Percentiles rank a stretch among this genome's conserved stretches.
These are phyloP conservation scores for Zelostemma sp. DNA, from an alignment of 1,140 invertebrate genomes.

Conservation along the genomic window DNA sequence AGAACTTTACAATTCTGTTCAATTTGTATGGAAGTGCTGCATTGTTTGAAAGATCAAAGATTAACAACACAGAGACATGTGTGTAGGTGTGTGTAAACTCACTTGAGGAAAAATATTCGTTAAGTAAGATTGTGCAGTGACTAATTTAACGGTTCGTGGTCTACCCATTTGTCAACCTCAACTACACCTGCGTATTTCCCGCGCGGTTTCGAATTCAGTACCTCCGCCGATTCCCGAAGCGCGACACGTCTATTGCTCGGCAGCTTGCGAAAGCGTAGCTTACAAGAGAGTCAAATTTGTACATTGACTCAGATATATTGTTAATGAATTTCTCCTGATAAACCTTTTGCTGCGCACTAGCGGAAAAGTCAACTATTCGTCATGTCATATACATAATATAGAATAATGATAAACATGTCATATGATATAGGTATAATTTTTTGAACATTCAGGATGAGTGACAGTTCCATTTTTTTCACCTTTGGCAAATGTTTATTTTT, in stretches of 20 bases:
- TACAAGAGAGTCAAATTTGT: constrained; percentile 29
- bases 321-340: constrained; percentile 9
- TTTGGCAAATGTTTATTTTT: too few relatives aligned
- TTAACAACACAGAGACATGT: not conserved
- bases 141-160: constrained; percentile 49
- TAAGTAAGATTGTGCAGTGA: constrained; percentile 44
- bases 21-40: not conserved
- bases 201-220: constrained; percentile 45
- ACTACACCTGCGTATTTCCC: constrained; percentile 47
- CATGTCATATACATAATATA: too few relatives aligned
- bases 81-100: not conserved
- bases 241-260: constrained; percentile 40
- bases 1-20: not conserved
- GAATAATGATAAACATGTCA: too few relatives aligned
- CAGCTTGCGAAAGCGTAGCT: constrained; percentile 31
- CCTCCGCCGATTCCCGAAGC: constrained; percentile 45
- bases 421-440: too few relatives aligned
- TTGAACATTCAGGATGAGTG: too few relatives aligned
- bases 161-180: constrained; percentile 48
- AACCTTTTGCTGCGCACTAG: too few relatives aligned
- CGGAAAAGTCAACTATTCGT: too few relatives aligned
- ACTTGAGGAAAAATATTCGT: constrained; percentile 21
- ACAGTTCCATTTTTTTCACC: too few relatives aligned
- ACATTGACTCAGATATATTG: constrained; percentile 24
- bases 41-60: not conserved